A percentile compares a stretch with the other conserved stretches of the same genome.
phyloP scores from a whole-genome alignment of 2,113 vertebrate species.

The Tapirus terrestris region DNA sequence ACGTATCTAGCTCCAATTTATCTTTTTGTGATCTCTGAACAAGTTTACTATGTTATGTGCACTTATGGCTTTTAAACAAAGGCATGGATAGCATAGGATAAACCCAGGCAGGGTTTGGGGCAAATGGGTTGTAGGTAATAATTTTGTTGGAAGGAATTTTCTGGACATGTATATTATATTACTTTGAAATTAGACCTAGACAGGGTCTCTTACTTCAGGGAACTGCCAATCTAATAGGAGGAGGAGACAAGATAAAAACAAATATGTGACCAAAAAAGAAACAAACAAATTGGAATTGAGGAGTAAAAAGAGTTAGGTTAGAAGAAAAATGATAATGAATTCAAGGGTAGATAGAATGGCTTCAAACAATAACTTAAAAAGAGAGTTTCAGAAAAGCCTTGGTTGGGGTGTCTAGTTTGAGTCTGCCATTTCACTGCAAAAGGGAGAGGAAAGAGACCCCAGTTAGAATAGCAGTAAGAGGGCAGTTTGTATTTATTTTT shows the following conservation, averaged over 20 bases:
- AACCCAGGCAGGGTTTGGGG: background rate
- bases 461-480: conserved; percentile 6
- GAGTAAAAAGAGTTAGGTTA: background rate
- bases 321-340: conserved; percentile 37
- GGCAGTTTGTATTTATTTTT: conserved; percentile 42
- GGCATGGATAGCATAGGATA: background rate
- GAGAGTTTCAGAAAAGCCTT: conserved; percentile 19
- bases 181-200: conserved; percentile 39
- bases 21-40: conserved; percentile 30
- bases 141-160: conserved; percentile 44
- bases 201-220: background rate
- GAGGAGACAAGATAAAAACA: conserved; percentile 8
- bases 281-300: background rate
- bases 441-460: conserved; percentile 1
- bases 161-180: conserved; percentile 25
- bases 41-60: background rate
- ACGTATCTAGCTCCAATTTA: conserved; percentile 4
- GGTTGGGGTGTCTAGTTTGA: background rate
- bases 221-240: background rate
- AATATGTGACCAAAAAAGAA: background rate
- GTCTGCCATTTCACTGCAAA: background rate
- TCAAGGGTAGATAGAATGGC: background rate
- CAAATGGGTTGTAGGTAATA: conserved; percentile 21
- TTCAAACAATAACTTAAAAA: conserved; percentile 12
- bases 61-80: background rate